phyloP scores from a whole-genome alignment of 1,140 invertebrate genomes.

The Coelopa frigida region DNA sequence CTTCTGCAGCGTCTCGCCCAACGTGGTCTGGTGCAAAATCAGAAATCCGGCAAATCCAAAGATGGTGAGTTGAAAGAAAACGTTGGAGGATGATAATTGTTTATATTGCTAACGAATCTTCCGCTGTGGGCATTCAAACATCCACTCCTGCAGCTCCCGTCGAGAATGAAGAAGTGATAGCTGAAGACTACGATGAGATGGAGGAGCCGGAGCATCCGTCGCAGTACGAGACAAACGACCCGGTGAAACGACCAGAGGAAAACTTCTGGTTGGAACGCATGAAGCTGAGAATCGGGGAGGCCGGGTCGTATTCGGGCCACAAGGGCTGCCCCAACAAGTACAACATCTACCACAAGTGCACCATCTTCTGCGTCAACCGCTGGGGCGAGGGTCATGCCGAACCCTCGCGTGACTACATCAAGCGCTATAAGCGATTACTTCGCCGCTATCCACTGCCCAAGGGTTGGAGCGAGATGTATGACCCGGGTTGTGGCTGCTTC shows the following conservation, averaged over 20 bases:
- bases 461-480: conserved; percentile 90
- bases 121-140: conserved; percentile 4
- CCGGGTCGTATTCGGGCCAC: conserved; percentile 55
- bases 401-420: conserved; percentile 68
- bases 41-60: conserved; percentile 6
- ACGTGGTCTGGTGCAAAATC: conserved; percentile 14
- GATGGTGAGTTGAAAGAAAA: not conserved
- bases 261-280: conserved; percentile 50
- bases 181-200: conserved; percentile 71
- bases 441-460: conserved; percentile 86
- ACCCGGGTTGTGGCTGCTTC: conserved; percentile 63
- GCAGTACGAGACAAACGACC: conserved; percentile 17
- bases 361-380: conserved; percentile 76
- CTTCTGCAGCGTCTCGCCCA: conserved; percentile 12
- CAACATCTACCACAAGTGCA: conserved; percentile 92
- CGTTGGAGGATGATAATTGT: too few species aligned
- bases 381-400: conserved; percentile 73
- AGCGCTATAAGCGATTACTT: conserved; percentile 66
- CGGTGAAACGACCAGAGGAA: conserved; percentile 35
- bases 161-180: conserved; percentile 70
- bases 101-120: too few species aligned
- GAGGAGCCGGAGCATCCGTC: conserved; percentile 17
- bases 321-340: conserved; percentile 92
- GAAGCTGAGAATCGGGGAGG: conserved; percentile 47
- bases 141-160: not conserved